phyloP scores from a whole-genome alignment of 2,888 invertebrate genomes.

The Temnothorax rugatulus region DNA sequence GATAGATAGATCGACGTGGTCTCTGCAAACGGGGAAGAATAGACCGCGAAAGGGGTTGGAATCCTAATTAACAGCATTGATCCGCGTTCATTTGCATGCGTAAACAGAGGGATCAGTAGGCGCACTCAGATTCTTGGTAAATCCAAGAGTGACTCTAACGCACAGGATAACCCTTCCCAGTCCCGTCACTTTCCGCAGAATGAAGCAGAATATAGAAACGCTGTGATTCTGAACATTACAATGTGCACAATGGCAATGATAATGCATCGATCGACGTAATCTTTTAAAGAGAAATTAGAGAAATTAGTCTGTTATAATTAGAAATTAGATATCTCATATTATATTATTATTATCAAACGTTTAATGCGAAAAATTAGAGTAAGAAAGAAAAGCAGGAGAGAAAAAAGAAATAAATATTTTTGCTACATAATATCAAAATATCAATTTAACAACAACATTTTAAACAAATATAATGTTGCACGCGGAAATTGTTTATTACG shows the following conservation, averaged over 20 bases:
- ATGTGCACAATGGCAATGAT: neutral
- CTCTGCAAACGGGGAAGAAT: constrained; percentile 63
- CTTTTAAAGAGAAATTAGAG: neutral
- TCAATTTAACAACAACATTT: neutral
- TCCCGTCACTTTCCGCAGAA: neutral
- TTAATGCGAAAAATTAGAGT: neutral
- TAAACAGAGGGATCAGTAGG: constrained; percentile 76
- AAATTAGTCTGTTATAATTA: neutral
- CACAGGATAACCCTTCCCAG: constrained; percentile 5
- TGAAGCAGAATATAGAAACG: neutral
- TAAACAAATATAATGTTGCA: constrained; percentile 10
- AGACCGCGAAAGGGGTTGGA: constrained; percentile 66
- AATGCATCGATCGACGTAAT: neutral
- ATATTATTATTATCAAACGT: neutral
- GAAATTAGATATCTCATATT: constrained; percentile 10
- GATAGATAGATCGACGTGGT: constrained; percentile 54
- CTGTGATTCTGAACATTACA: neutral
- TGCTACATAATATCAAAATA: neutral
- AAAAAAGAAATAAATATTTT: neutral
- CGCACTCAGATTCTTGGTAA: constrained; percentile 76
- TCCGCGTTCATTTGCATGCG: constrained; percentile 79
- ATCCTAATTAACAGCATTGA: constrained; percentile 81
- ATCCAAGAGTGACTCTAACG: constrained; percentile 69
- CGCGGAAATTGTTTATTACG: constrained; percentile 9
- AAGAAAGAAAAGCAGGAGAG: neutral